Conservation (phyloP, 1,140 invertebrate genomes). For the Lutraria rhynchaena region DNA sequence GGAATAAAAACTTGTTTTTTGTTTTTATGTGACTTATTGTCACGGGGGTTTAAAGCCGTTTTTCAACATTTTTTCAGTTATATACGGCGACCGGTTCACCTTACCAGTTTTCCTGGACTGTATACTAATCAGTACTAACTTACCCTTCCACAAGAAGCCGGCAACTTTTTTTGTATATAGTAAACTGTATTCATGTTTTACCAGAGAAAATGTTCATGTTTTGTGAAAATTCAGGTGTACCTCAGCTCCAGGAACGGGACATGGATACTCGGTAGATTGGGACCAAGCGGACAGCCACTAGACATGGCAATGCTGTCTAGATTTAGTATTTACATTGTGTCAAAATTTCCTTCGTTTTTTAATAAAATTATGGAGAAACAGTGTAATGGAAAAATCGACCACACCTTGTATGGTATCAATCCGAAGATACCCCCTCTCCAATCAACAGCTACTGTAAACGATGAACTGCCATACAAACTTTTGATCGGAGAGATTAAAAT, state of each 20-base stretch:
- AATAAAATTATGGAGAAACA: slow-evolving; percentile 17
- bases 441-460: background rate
- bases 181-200: too few species aligned
- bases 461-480: slow-evolving; percentile 19
- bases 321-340: background rate
- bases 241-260: slow-evolving; percentile 13
- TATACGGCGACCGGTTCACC: too few species aligned
- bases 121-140: too few species aligned
- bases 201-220: too few species aligned
- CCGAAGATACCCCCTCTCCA: background rate
- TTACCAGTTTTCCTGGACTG: too few species aligned
- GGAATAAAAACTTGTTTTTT: too few species aligned
- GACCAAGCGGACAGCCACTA: background rate
- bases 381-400: slow-evolving; percentile 17
- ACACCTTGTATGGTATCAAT: slow-evolving; percentile 4
- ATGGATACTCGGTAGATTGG: background rate
- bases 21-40: too few species aligned
- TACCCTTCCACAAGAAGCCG: too few species aligned
- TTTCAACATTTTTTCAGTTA: too few species aligned
- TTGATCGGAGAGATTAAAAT: slow-evolving; percentile 22
- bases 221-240: too few species aligned
- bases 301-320: slow-evolving; percentile 17
- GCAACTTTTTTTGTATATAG: too few species aligned
- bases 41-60: too few species aligned
- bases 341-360: background rate